A percentile compares a stretch with the other conserved stretches of the same genome.
These are phyloP conservation scores for Esox niger DNA, from an alignment of 2,113 vertebrate species.

Conservation along the genomic window DNA sequence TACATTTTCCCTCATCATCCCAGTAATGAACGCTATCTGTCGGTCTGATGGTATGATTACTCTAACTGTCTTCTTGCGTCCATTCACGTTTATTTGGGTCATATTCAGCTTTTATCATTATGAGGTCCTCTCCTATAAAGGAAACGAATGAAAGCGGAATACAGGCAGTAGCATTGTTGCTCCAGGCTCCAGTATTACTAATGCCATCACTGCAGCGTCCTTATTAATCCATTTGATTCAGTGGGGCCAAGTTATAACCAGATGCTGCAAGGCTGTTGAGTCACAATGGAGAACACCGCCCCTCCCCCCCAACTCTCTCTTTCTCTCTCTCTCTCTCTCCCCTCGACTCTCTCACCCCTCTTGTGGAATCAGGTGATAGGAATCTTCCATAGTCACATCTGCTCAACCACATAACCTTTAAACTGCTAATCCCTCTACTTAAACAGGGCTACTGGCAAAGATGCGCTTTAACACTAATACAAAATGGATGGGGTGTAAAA, in stretches of 20 bases:
- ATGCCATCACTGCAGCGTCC: slow-evolving; percentile 22
- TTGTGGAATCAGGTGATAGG: neutral
- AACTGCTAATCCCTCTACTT: slow-evolving; percentile 4
- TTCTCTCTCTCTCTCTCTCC: neutral
- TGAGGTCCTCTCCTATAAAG: neutral
- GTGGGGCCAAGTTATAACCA: slow-evolving; percentile 33
- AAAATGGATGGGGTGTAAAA: slow-evolving; percentile 16
- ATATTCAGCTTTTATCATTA: slow-evolving; percentile 23
- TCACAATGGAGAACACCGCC: slow-evolving; percentile 20
- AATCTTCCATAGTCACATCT: slow-evolving; percentile 8
- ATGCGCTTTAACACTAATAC: neutral
- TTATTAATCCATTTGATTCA: slow-evolving; percentile 1
- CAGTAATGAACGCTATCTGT: neutral
- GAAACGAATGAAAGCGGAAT: neutral
- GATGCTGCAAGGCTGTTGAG: slow-evolving; percentile 33
- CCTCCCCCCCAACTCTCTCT: slow-evolving; percentile 9
- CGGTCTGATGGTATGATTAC: neutral
- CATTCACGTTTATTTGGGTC: slow-evolving; percentile 30
- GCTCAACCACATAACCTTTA: neutral
- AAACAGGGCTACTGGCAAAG: neutral
- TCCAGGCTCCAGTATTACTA: slow-evolving; percentile 17
- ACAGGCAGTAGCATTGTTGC: neutral
- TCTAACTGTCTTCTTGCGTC: neutral
- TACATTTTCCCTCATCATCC: neutral
- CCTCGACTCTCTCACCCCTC: neutral